Conservation (phyloP, 2,113 vertebrate species). For the Lampris megalopsis region DNA sequence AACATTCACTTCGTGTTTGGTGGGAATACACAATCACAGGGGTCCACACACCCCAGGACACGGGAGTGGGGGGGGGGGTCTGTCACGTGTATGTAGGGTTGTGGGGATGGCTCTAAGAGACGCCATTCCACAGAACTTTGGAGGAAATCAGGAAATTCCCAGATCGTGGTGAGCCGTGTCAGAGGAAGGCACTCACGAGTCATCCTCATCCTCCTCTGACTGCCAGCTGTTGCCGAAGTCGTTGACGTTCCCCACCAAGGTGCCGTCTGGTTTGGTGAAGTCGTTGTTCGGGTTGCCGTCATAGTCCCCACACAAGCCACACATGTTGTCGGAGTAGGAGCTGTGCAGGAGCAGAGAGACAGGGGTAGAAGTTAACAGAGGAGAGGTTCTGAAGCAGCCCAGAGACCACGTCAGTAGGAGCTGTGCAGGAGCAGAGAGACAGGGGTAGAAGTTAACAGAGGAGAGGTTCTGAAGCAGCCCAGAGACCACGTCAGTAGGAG, state of each 20-base stretch:
- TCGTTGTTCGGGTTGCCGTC: constrained; percentile 81
- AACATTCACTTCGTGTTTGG: too few relatives aligned
- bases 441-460: too few relatives aligned
- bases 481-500: too few relatives aligned
- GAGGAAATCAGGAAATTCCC: neutral
- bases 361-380: constrained; percentile 17
- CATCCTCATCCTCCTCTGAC: constrained; percentile 75
- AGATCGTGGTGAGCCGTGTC: neutral
- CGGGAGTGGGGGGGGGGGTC: too few relatives aligned
- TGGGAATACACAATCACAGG: too few relatives aligned
- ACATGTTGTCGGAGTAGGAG: constrained; percentile 81
- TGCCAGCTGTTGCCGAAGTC: constrained; percentile 87
- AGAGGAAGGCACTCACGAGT: constrained; percentile 68
- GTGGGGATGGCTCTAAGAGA: neutral
- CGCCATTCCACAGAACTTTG: neutral
- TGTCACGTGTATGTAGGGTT: too few relatives aligned
- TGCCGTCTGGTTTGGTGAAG: constrained; percentile 80
- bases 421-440: too few relatives aligned
- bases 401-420: neutral
- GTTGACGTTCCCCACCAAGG: constrained; percentile 42
- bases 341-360: constrained; percentile 51
- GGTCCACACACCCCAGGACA: too few relatives aligned
- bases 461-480: too few relatives aligned
- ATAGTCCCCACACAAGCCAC: constrained; percentile 87
- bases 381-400: constrained; percentile 21